These are phyloP conservation scores for Cyrtonyx montezumae DNA, from an alignment of 2,113 vertebrate species.

Conservation along the genomic window DNA sequence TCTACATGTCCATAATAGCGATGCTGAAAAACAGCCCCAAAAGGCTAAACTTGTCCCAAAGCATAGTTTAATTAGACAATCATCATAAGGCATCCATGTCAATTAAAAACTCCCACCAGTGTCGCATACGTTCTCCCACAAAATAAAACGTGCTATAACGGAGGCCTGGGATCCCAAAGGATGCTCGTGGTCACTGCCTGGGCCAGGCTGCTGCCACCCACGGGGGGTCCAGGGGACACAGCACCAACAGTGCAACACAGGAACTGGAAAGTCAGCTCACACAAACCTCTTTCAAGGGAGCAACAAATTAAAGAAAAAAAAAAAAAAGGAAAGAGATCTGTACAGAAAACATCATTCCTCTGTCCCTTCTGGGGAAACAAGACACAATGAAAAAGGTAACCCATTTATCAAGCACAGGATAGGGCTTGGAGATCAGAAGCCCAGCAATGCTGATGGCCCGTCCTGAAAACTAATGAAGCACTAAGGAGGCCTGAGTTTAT, in stretches of 20 bases:
- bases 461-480: conserved; percentile 20
- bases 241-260: background rate
- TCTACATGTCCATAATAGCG: background rate
- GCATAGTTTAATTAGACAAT: conserved; percentile 69
- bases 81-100: conserved; percentile 72
- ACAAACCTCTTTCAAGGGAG: conserved; percentile 19
- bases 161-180: conserved; percentile 24
- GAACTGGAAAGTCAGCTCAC: conserved; percentile 44
- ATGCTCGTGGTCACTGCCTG: conserved; percentile 13
- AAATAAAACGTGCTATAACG: conserved; percentile 38
- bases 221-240: background rate
- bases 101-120: conserved; percentile 61
- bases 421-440: conserved; percentile 7
- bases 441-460: background rate
- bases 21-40: background rate
- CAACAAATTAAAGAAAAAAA: background rate
- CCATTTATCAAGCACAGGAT: conserved; percentile 32
- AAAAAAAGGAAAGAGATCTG: conserved; percentile 18
- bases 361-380: conserved; percentile 33
- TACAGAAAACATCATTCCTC: conserved; percentile 6
- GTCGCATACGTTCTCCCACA: conserved; percentile 55
- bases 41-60: conserved; percentile 52
- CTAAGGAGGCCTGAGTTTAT: conserved; percentile 50
- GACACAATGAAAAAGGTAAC: conserved; percentile 9
- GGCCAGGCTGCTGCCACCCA: background rate